Percentiles rank a stretch among this genome's conserved stretches.
Evolutionary conservation across 2,113 vertebrate species (phyloP).

Genomic region (Bucco capensis): DNA sequence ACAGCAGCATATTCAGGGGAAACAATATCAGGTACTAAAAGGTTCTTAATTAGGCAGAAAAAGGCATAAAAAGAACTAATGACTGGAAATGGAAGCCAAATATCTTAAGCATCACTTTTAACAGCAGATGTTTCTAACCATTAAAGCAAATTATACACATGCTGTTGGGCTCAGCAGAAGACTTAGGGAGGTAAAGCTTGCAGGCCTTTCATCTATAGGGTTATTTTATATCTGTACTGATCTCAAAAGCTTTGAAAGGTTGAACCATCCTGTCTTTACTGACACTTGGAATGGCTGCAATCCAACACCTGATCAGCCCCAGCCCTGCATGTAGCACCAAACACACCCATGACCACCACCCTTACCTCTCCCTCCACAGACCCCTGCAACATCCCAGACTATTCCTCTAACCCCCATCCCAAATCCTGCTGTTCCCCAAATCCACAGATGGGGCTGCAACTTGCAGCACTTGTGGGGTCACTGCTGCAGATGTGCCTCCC

Average conservation of each 20-base stretch:
- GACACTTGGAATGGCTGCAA: neutral
- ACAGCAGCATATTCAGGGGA: constrained; percentile 35
- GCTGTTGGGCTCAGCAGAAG: constrained; percentile 48
- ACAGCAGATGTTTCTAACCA: constrained; percentile 66
- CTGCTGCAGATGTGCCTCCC: neutral
- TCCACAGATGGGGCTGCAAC: neutral
- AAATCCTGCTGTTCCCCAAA: neutral
- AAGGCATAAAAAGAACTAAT: constrained; percentile 61
- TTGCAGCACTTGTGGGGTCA: accelerated
- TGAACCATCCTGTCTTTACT: neutral
- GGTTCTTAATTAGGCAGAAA: constrained; percentile 63
- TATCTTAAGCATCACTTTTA: constrained; percentile 63
- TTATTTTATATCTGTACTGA: neutral
- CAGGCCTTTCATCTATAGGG: neutral
- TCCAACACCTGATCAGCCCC: neutral
- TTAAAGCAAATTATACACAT: constrained; percentile 45
- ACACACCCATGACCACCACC: accelerated
- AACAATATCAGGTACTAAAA: constrained; percentile 65
- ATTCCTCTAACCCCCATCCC: neutral
- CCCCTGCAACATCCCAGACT: neutral
- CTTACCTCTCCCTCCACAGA: neutral
- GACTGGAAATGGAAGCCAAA: constrained; percentile 59
- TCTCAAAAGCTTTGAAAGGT: neutral
- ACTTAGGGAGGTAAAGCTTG: neutral
- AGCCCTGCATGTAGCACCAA: accelerated